Percentiles rank a stretch among this genome's conserved stretches.
phyloP scores from a whole-genome alignment of 2,888 invertebrate genomes.

The Meghimatium bilineatum region DNA sequence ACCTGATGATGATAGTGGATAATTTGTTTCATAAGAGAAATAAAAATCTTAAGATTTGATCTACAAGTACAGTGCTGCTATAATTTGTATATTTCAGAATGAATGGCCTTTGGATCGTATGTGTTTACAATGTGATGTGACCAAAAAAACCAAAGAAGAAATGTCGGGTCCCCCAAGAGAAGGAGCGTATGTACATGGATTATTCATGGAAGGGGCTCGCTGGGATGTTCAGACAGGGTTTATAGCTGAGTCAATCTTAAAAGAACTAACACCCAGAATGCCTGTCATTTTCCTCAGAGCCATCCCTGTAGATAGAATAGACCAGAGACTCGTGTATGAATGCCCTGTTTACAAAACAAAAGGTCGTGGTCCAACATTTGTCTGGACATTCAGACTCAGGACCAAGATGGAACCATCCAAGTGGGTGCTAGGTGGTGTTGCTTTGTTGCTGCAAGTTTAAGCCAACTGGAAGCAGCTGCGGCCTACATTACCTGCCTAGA shows the following conservation, averaged over 20 bases:
- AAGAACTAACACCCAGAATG: constrained; percentile 94
- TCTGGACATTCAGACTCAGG: constrained; percentile 97
- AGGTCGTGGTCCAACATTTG: constrained; percentile 93
- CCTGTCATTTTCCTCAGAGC: constrained; percentile 94
- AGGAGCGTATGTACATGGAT: constrained; percentile 94
- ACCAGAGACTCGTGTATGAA: constrained; percentile 93
- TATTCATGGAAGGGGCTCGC: constrained; percentile 94
- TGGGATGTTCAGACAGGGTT: constrained; percentile 95
- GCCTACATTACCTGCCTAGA: no score
- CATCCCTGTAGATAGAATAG: constrained; percentile 90
- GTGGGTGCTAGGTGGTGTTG: constrained; percentile 96
- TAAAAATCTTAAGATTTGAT: neutral
- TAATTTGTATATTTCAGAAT: constrained; percentile 79
- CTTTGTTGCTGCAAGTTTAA: constrained; percentile 90
- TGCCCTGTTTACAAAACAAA: constrained; percentile 97
- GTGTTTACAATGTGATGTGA: constrained; percentile 97
- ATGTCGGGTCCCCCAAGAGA: constrained; percentile 88
- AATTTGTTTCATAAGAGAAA: no score
- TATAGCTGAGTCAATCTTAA: constrained; percentile 92
- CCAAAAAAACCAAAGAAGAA: constrained; percentile 96
- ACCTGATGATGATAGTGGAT: no score
- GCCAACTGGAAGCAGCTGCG: neutral
- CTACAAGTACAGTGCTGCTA: neutral
- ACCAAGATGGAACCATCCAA: constrained; percentile 95
- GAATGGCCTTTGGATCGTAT: constrained; percentile 96